These are phyloP conservation scores for Gymnopithys bicolor DNA, from an alignment of 2,797 vertebrate genomes.

Conservation along the genomic window DNA sequence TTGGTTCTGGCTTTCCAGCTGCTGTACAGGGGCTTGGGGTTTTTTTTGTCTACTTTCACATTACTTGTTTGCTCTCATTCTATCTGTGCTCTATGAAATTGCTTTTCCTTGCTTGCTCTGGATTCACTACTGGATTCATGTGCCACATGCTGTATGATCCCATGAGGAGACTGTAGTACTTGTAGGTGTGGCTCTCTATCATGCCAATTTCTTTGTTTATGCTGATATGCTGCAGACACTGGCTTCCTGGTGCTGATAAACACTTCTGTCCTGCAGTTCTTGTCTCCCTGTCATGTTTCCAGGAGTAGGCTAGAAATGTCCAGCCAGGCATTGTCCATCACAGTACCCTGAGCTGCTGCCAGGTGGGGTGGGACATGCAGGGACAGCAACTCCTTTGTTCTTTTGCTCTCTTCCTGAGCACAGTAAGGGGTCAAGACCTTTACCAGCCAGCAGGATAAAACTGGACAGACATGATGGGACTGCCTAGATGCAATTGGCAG, in stretches of 20 bases:
- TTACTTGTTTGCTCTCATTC: neutral
- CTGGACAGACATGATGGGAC: neutral
- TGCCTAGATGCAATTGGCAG: neutral
- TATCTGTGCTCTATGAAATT: slow-evolving; percentile 7
- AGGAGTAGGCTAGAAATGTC: neutral
- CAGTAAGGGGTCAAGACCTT: neutral
- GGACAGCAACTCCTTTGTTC: neutral
- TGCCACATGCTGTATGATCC: slow-evolving; percentile 16
- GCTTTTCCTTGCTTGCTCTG: neutral
- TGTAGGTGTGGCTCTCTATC: slow-evolving; percentile 33
- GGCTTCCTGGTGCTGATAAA: slow-evolving; percentile 17
- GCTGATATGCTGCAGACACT: slow-evolving; percentile 1
- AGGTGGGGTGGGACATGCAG: neutral
- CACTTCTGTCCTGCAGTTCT: neutral
- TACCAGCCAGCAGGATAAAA: neutral
- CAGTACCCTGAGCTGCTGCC: neutral
- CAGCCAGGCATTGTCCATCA: neutral
- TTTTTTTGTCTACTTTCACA: neutral
- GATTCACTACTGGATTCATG: neutral
- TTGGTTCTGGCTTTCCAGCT: neutral
- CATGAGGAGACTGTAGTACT: neutral
- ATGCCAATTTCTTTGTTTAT: slow-evolving; percentile 41
- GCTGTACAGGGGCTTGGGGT: rapidly evolving
- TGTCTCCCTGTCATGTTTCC: neutral
- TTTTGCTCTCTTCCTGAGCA: neutral